These are phyloP conservation scores for Xiphophorus birchmanni DNA, from an alignment of 2,797 vertebrate genomes.

Conservation along the genomic window DNA sequence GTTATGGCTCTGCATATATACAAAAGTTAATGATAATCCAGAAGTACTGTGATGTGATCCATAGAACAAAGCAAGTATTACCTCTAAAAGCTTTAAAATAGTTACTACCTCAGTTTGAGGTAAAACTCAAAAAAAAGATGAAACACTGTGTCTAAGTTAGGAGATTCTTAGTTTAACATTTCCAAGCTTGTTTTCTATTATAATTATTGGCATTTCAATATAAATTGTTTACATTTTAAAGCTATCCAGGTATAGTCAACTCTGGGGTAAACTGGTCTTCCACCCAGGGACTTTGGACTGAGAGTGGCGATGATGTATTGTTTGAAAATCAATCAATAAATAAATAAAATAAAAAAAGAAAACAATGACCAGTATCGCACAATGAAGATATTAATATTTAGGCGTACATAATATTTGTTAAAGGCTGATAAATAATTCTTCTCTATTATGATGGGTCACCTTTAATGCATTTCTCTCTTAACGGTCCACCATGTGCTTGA, in stretches of 20 bases:
- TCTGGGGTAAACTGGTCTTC: slow-evolving; percentile 32
- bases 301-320: slow-evolving; percentile 33
- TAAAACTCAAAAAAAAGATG: slow-evolving; percentile 29
- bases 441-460: slow-evolving; percentile 18
- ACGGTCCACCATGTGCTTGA: slow-evolving; percentile 31
- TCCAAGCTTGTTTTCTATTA: background rate
- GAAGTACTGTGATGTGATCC: slow-evolving; percentile 3
- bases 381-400: background rate
- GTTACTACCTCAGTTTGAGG: slow-evolving; percentile 29
- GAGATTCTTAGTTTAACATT: slow-evolving; percentile 19
- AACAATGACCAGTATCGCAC: background rate
- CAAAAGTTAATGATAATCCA: background rate
- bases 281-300: slow-evolving; percentile 50
- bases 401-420: background rate
- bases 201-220: slow-evolving; percentile 9
- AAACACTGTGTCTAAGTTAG: slow-evolving; percentile 30
- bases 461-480: slow-evolving; percentile 44
- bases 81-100: slow-evolving; percentile 24
- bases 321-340: slow-evolving; percentile 38
- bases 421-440: slow-evolving; percentile 10
- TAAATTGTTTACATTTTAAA: slow-evolving; percentile 60
- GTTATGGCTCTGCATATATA: background rate
- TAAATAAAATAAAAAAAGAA: background rate
- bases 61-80: slow-evolving; percentile 1
- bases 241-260: slow-evolving; percentile 12